Evolutionary conservation across 2,888 invertebrate species (phyloP).

Genomic region (Dione vanillae): DNA sequence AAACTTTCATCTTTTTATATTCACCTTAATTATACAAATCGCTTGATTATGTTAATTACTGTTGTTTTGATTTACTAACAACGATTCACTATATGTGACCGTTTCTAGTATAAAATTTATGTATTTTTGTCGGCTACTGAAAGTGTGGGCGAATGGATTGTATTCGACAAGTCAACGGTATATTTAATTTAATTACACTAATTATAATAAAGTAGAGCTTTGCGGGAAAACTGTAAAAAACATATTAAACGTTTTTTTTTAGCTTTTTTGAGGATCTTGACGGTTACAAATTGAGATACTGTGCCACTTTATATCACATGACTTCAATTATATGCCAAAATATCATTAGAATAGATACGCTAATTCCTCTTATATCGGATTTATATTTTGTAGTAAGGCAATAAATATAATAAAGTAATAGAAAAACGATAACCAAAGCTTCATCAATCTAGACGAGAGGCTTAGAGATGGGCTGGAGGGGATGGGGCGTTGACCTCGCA

Average conservation of each 20-base stretch:
- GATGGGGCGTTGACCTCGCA: slow-evolving; percentile 78
- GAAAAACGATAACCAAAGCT: slow-evolving; percentile 62
- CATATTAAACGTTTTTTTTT: background rate
- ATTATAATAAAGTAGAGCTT: no score
- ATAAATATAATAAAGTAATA: slow-evolving; percentile 37
- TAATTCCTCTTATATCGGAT: slow-evolving; percentile 16
- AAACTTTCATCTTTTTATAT: slow-evolving; percentile 42
- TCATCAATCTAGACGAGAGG: slow-evolving; percentile 77
- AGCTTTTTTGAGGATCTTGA: background rate
- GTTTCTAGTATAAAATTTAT: slow-evolving; percentile 76
- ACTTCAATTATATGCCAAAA: background rate
- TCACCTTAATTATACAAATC: slow-evolving; percentile 80
- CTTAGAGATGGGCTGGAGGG: slow-evolving; percentile 68
- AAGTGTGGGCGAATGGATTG: slow-evolving; percentile 68
- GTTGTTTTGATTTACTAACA: slow-evolving; percentile 78
- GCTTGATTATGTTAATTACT: slow-evolving; percentile 78
- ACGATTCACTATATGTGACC: slow-evolving; percentile 66
- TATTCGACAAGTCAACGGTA: slow-evolving; percentile 13
- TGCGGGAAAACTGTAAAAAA: background rate
- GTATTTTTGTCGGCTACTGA: slow-evolving; percentile 75
- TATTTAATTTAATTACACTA: background rate
- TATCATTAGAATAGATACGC: slow-evolving; percentile 1
- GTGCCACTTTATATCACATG: background rate
- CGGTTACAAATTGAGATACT: background rate
- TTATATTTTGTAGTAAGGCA: slow-evolving; percentile 25